Percentiles rank a stretch among this genome's conserved stretches.
phyloP scores from a whole-genome alignment of 2,888 invertebrate species.

The Philhelius pedissequus region DNA sequence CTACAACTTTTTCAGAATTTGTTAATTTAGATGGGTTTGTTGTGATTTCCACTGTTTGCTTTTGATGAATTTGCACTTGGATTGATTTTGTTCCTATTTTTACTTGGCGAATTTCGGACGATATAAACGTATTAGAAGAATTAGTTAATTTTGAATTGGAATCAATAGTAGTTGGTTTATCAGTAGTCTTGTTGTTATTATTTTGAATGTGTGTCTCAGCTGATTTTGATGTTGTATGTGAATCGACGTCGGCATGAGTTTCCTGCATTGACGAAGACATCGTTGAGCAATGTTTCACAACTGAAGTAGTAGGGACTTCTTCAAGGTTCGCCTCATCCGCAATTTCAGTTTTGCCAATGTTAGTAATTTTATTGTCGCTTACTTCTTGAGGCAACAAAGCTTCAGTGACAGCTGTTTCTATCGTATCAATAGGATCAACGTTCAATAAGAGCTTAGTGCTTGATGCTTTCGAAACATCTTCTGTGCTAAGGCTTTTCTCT shows the following conservation, averaged over 20 bases:
- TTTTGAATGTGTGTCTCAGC: no score
- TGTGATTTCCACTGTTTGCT: not conserved
- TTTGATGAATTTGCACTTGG: not conserved
- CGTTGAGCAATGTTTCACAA: not conserved
- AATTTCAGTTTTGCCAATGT: not conserved
- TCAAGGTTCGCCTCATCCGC: no score
- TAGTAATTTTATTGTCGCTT: not conserved
- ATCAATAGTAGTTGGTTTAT: not conserved
- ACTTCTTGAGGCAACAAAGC: not conserved
- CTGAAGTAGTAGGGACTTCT: no score
- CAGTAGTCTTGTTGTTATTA: not conserved
- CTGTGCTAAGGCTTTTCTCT: not conserved
- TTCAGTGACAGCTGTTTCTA: not conserved
- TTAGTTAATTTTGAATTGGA: not conserved
- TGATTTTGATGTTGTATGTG: not conserved
- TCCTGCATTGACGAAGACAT: not conserved
- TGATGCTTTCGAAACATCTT: not conserved
- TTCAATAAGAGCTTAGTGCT: not conserved
- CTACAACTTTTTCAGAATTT: not conserved
- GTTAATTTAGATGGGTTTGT: not conserved
- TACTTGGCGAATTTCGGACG: not conserved
- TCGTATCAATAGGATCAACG: not conserved
- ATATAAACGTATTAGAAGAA: not conserved
- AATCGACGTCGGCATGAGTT: not conserved
- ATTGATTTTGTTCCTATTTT: not conserved